A percentile compares a stretch with the other conserved stretches of the same genome.
These are phyloP conservation scores for Zaprionus lachaisei DNA, from an alignment of 1,140 invertebrate species.

Conservation along the genomic window DNA sequence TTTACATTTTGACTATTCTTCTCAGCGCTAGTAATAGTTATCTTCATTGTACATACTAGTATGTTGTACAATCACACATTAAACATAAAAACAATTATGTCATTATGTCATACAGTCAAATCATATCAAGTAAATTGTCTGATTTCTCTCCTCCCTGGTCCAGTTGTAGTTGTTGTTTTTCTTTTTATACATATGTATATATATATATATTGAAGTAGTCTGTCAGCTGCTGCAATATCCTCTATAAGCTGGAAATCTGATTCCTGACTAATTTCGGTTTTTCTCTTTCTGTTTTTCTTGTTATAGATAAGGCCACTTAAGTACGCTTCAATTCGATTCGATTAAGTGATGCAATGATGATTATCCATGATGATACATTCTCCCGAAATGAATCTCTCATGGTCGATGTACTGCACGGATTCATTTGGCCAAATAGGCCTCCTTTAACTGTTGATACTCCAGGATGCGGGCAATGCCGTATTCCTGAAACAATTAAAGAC, in stretches of 20 bases:
- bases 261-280: slow-evolving; percentile 23
- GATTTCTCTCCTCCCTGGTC: slow-evolving; percentile 15
- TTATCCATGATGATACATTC: slow-evolving; percentile 18
- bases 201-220: slow-evolving; percentile 17
- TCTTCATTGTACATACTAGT: slow-evolving; percentile 7
- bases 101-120: slow-evolving; percentile 17
- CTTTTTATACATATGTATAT: not conserved
- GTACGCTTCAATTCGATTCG: slow-evolving; percentile 59
- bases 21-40: slow-evolving; percentile 40
- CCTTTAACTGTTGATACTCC: slow-evolving; percentile 67
- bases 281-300: not conserved
- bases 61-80: slow-evolving; percentile 6
- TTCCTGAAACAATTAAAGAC: slow-evolving; percentile 40
- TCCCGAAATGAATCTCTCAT: slow-evolving; percentile 15
- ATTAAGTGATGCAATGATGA: slow-evolving; percentile 51
- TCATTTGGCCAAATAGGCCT: slow-evolving; percentile 56
- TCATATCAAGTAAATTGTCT: slow-evolving; percentile 29
- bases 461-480: slow-evolving; percentile 69
- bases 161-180: slow-evolving; percentile 2
- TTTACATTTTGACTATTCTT: slow-evolving; percentile 61
- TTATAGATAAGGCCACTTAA: slow-evolving; percentile 68
- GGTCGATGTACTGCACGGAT: not conserved
- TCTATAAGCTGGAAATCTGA: slow-evolving; percentile 17
- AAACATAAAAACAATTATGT: slow-evolving; percentile 16
- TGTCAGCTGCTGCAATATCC: slow-evolving; percentile 20